Conservation (phyloP, 2,797 vertebrate species). For the Anas georgica region DNA sequence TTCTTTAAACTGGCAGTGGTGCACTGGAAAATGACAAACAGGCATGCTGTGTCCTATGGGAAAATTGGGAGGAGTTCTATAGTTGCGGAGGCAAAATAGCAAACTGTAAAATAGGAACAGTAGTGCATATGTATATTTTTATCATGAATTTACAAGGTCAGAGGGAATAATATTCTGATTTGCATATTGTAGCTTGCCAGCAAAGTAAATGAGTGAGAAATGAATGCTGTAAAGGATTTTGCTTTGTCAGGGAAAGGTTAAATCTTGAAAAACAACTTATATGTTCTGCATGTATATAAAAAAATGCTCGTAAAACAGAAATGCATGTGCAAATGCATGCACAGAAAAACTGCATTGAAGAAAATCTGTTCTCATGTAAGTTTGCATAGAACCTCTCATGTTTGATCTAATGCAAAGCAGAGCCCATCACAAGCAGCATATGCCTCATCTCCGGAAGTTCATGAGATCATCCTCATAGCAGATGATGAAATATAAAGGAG, state of each 20-base stretch:
- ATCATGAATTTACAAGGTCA: not conserved
- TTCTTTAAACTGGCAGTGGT: not conserved
- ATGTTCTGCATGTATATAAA: not conserved
- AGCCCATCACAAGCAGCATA: not conserved
- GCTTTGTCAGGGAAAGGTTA: not conserved
- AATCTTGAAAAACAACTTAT: not conserved
- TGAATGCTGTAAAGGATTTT: not conserved
- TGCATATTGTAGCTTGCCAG: not conserved
- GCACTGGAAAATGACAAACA: not conserved
- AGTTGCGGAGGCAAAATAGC: not conserved
- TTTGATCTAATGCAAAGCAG: not conserved
- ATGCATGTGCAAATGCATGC: not conserved
- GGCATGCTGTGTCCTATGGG: fast-evolving
- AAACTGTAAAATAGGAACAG: not conserved
- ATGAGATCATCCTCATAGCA: not conserved
- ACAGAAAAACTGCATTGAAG: not conserved
- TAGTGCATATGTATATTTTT: not conserved
- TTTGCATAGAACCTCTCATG: not conserved
- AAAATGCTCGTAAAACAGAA: not conserved
- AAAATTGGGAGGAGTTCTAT: not conserved
- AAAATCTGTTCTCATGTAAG: not conserved
- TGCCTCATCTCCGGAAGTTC: not conserved
- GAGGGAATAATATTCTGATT: not conserved
- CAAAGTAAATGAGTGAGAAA: not conserved
- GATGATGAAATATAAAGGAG: not conserved